Evolutionary conservation across 2,888 invertebrate species (phyloP).

Genomic region (Leistus spinibarbis): DNA sequence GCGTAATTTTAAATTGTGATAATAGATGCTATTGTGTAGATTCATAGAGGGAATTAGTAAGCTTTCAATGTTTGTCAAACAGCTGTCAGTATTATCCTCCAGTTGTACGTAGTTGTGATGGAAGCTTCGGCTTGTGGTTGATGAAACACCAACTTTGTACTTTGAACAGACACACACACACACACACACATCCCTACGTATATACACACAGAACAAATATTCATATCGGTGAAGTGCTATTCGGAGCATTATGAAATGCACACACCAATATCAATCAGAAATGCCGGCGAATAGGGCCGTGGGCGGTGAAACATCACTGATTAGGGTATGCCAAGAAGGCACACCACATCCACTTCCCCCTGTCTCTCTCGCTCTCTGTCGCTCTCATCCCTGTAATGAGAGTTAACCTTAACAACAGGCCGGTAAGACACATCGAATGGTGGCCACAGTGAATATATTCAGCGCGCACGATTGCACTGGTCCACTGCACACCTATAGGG

Average conservation of each 20-base stretch:
- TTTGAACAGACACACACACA: background rate
- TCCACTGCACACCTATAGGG: constrained; percentile 50
- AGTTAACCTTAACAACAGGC: constrained; percentile 53
- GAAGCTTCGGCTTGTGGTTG: background rate
- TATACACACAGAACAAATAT: background rate
- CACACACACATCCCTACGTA: background rate
- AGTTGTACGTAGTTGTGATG: background rate
- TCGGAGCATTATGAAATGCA: constrained; percentile 1
- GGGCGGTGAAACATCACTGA: constrained; percentile 41
- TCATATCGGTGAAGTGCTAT: background rate
- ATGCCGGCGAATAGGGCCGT: background rate
- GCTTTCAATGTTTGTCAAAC: background rate
- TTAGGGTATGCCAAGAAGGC: constrained; percentile 44
- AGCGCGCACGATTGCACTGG: constrained; percentile 43
- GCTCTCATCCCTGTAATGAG: constrained; percentile 52
- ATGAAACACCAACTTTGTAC: background rate
- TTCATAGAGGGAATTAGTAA: background rate
- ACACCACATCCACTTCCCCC: constrained; percentile 45
- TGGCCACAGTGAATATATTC: constrained; percentile 32
- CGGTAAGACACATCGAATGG: constrained; percentile 43
- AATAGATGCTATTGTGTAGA: background rate
- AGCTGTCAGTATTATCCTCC: background rate
- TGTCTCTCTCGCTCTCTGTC: constrained; percentile 45
- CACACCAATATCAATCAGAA: background rate
- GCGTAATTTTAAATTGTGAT: background rate